These are phyloP conservation scores for Microchrysa polita DNA, from an alignment of 2,888 invertebrate species.

Conservation along the genomic window DNA sequence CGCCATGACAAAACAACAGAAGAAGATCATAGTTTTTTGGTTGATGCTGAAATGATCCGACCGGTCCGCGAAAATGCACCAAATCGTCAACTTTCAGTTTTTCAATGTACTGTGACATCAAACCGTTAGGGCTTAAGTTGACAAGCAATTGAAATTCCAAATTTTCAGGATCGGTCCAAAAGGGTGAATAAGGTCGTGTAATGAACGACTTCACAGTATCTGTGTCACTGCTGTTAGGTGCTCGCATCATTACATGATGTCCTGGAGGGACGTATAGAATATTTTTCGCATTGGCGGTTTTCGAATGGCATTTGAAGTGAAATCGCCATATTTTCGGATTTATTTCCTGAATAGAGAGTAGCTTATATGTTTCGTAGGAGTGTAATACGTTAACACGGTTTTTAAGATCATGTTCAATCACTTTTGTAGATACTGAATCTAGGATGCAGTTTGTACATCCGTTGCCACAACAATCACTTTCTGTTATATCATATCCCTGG, in stretches of 20 bases:
- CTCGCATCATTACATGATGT: constrained; percentile 53
- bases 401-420: constrained; percentile 51
- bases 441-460: constrained; percentile 62
- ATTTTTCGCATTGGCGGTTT: constrained; percentile 49
- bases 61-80: constrained; percentile 78
- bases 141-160: constrained; percentile 70
- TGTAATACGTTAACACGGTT: constrained; percentile 50
- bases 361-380: constrained; percentile 49
- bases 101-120: constrained; percentile 69
- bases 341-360: constrained; percentile 43
- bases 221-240: constrained; percentile 20
- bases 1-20: constrained; percentile 74
- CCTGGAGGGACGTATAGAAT: constrained; percentile 58
- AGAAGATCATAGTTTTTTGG: constrained; percentile 64
- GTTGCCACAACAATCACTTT: constrained; percentile 62
- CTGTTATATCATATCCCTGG: constrained; percentile 27
- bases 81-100: constrained; percentile 65
- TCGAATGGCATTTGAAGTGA: constrained; percentile 53
- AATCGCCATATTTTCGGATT: constrained; percentile 53
- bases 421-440: constrained; percentile 51
- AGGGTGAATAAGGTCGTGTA: constrained; percentile 62
- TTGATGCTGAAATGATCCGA: constrained; percentile 69
- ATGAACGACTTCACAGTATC: constrained; percentile 43
- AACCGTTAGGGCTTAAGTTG: constrained; percentile 69
- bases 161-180: constrained; percentile 55